These are phyloP conservation scores for Caerostris extrusa DNA, from an alignment of 1,140 invertebrate genomes.

Conservation along the genomic window DNA sequence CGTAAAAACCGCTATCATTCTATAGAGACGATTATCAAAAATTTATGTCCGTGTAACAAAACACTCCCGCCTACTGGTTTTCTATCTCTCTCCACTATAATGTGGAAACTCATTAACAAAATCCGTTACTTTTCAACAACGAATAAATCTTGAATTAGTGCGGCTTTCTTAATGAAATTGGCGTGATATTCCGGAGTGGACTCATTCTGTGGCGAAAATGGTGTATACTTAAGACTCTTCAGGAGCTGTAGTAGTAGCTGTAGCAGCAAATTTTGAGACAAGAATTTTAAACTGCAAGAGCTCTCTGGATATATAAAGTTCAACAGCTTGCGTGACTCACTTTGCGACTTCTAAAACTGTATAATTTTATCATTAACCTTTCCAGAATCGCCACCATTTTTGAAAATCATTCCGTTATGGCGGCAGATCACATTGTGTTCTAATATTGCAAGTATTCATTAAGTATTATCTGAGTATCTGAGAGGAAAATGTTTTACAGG, in stretches of 20 bases:
- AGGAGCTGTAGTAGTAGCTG: background rate
- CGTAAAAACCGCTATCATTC: background rate
- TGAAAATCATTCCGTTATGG: background rate
- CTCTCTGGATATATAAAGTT: background rate
- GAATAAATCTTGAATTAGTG: background rate
- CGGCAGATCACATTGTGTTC: background rate
- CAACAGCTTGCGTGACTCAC: background rate
- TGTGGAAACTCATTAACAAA: background rate
- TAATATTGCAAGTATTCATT: background rate
- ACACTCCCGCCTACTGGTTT: background rate
- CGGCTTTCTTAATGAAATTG: background rate
- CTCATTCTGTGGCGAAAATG: background rate
- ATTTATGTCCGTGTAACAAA: background rate
- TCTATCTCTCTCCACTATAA: background rate
- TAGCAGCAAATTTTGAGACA: background rate
- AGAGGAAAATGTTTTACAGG: background rate
- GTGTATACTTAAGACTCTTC: too few relatives aligned
- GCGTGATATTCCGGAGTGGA: background rate
- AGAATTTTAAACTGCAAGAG: background rate
- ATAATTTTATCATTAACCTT: background rate
- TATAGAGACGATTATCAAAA: background rate
- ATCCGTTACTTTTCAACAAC: background rate
- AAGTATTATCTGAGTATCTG: background rate
- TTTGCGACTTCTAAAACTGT: background rate
- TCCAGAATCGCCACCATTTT: background rate